Evolutionary conservation across 2,888 invertebrate genomes (phyloP), one percentile per base, ranked within the genome.

Genomic region (Cheilosia vulpina): DNA sequence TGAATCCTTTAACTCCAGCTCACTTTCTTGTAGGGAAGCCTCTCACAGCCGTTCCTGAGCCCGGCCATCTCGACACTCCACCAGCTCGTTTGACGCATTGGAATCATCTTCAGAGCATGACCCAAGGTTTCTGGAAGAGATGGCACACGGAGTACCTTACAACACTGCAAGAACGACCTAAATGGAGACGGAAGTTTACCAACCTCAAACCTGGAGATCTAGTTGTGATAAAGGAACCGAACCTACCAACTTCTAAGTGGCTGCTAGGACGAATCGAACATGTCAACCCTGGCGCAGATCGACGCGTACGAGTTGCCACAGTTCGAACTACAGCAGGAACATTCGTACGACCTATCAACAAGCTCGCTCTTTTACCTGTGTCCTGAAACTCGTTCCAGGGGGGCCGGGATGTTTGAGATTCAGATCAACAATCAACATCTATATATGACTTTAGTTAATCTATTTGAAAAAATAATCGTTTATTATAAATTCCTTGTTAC

Each of bases 21-120:
- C n/a, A n/a, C n/a, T n/a, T 21, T 89, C 34, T 68, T 13, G 17
- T 68, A 57, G 55, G 55, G 15, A 6, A 53, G 27, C 43, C 43
- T 17, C 47, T 65, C 7, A 65, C 27, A 4, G 62, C 47, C 17
- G 13, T 63, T 2, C 63, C 50, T 1, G 52, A 65, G n/a, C 24
- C 21, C 4, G 21, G 38, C 47, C n/a, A 1, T 9, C 2, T 47
- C 9, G 47, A 47, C 47, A 47, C 19, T 47, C n/a, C 47, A 6
- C n/a, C 17, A 6, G 19, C 1, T 2, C 19, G 47, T 9, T 19
- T 47, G n/a, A 17, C 19, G 47, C 47, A 47, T 47, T 47, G 47
- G 47, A 47, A 47, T 9, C 47, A 47, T 47, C 47, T 47, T n/a
- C 47, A 47, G 47, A 47, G 17, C 47, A 47, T 47, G 47, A 17